Conservation (phyloP, 2,888 invertebrate genomes). For the Abrostola tripartita region DNA sequence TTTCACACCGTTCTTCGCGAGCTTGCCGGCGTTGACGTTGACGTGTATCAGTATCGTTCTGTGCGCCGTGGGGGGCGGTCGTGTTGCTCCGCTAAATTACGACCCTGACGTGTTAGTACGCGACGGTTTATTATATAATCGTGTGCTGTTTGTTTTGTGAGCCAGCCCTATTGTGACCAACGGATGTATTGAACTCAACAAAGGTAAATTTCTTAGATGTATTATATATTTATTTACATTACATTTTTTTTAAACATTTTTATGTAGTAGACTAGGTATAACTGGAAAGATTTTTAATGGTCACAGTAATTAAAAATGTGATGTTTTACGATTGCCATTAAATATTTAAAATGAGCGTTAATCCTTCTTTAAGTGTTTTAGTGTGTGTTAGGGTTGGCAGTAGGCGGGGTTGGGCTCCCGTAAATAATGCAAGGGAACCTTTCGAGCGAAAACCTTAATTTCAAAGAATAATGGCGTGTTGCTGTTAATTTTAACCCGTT, state of each 20-base stretch:
- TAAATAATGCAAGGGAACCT: constrained; percentile 50
- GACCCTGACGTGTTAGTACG: constrained; percentile 74
- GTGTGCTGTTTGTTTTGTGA: constrained; percentile 83
- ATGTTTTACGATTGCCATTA: constrained; percentile 35
- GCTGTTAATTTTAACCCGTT: constrained; percentile 34
- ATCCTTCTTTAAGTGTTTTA: constrained; percentile 31
- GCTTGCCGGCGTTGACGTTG: constrained; percentile 72
- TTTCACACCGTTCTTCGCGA: constrained; percentile 79
- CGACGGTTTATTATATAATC: constrained; percentile 81
- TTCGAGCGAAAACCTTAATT: constrained; percentile 24
- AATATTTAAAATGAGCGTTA: constrained; percentile 28
- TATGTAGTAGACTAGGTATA: constrained; percentile 12
- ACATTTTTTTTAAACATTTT: constrained; percentile 12
- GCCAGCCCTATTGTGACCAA: constrained; percentile 59
- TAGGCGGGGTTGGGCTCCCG: constrained; percentile 36
- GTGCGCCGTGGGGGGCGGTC: constrained; percentile 63
- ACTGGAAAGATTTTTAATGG: constrained; percentile 20
- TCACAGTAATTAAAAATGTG: constrained; percentile 25
- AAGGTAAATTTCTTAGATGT: constrained; percentile 60
- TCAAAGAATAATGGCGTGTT: constrained; percentile 38
- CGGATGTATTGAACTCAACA: constrained; percentile 63
- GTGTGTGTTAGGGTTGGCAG: constrained; percentile 32
- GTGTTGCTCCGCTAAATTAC: constrained; percentile 58
- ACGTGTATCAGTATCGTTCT: constrained; percentile 76
- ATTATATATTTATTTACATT: too few relatives aligned